A percentile compares a stretch with the other conserved stretches of the same genome.
Evolutionary conservation across 2,888 invertebrate species (phyloP).

Genomic region (Pterostichus madidus): DNA sequence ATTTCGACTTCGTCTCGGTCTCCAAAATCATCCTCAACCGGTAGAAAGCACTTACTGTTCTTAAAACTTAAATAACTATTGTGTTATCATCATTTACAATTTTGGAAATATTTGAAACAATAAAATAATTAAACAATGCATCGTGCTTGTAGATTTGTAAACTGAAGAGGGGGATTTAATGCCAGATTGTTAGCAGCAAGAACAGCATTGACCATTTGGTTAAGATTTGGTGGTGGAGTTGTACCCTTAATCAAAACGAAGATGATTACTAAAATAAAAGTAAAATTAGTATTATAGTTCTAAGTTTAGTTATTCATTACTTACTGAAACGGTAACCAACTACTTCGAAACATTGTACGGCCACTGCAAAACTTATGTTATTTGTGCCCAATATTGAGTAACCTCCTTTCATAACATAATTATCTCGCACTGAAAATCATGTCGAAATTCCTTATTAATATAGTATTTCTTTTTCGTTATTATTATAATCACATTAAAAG

Average conservation of each 20-base stretch:
- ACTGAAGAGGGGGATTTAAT: neutral
- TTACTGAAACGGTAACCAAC: neutral
- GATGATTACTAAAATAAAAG: constrained; percentile 7
- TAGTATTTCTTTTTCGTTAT: too few species aligned
- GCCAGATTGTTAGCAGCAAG: neutral
- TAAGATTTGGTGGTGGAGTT: neutral
- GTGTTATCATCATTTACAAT: too few species aligned
- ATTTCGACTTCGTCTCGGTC: too few species aligned
- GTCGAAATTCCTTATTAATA: too few species aligned
- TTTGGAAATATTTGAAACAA: too few species aligned
- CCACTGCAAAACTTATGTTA: constrained; percentile 1
- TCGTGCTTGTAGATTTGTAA: constrained; percentile 9
- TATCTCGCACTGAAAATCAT: constrained; percentile 25
- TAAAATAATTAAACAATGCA: neutral
- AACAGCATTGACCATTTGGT: neutral
- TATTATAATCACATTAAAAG: too few species aligned
- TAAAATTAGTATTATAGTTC: too few species aligned
- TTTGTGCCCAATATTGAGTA: neutral
- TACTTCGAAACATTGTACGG: neutral
- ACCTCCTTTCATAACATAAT: neutral
- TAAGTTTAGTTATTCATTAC: neutral
- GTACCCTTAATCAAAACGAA: constrained; percentile 12
- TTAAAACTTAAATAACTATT: too few species aligned
- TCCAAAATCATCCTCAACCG: too few species aligned
- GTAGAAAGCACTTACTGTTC: too few species aligned